A percentile compares a stretch with the other conserved stretches of the same genome.
Conservation (phyloP, 2,797 vertebrate genomes). For the Knipowitschia caucasica region DNA sequence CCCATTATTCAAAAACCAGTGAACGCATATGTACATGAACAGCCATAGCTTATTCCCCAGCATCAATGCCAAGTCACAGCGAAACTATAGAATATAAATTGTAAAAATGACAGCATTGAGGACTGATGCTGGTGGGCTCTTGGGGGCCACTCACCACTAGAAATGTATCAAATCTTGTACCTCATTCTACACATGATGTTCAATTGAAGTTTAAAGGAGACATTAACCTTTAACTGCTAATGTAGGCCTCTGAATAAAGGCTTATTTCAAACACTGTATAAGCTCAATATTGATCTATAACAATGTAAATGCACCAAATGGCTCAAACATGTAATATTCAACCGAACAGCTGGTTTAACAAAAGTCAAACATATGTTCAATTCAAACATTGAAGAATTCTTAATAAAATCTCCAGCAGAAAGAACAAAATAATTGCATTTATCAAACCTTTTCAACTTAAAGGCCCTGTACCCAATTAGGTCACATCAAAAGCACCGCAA, state of each 20-base stretch:
- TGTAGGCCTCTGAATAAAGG: neutral
- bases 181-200: neutral
- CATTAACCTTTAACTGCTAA: too few species aligned
- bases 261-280: neutral
- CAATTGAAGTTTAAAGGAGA: too few species aligned
- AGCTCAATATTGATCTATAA: too few species aligned
- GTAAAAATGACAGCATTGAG: neutral
- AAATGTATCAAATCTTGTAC: neutral
- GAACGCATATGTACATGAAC: neutral
- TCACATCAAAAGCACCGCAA: too few species aligned
- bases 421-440: slow-evolving; percentile 52
- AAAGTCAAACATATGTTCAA: neutral
- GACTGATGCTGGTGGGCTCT: neutral
- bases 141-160: neutral
- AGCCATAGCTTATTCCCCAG: neutral
- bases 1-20: neutral
- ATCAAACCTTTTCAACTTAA: slow-evolving; percentile 20
- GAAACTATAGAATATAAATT: neutral
- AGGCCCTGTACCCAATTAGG: too few species aligned
- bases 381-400: slow-evolving; percentile 6
- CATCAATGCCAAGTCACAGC: neutral
- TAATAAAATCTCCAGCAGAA: slow-evolving; percentile 20
- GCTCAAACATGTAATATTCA: too few species aligned
- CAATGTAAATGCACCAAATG: too few species aligned
- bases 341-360: too few species aligned